Percentiles rank a stretch among this genome's conserved stretches.
Evolutionary conservation across 2,888 invertebrate genomes (phyloP).

Genomic region (Macrophya annulata): DNA sequence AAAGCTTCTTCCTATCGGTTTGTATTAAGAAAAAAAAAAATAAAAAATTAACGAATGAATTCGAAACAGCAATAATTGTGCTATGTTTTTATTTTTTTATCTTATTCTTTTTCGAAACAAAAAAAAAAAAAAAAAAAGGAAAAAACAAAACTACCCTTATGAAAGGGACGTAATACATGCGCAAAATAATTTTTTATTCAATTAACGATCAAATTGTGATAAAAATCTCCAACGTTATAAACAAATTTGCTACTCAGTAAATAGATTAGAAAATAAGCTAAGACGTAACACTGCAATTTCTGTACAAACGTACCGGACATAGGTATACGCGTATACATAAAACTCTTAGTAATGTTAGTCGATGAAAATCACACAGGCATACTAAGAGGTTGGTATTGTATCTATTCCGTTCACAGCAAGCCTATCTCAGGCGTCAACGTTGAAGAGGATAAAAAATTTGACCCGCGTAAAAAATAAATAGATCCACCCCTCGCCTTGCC

Average conservation of each 20-base stretch:
- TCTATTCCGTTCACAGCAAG: not conserved
- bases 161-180: no score
- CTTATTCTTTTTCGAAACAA: no score
- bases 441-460: conserved; percentile 28
- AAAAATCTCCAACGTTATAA: not conserved
- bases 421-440: not conserved
- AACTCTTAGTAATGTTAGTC: not conserved
- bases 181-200: no score
- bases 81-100: no score
- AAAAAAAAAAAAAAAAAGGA: no score
- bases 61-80: not conserved
- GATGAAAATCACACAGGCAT: not conserved
- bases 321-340: not conserved
- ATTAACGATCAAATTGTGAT: no score
- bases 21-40: not conserved
- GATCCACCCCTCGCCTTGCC: conserved; percentile 40
- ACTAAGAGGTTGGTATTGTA: not conserved
- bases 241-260: not conserved
- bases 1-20: not conserved
- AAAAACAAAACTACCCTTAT: no score
- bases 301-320: not conserved
- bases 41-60: not conserved
- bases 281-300: not conserved
- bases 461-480: conserved; percentile 48
- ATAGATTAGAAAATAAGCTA: not conserved